Evolutionary conservation across 2,888 invertebrate species (phyloP).

Genomic region (Tachina fera): DNA sequence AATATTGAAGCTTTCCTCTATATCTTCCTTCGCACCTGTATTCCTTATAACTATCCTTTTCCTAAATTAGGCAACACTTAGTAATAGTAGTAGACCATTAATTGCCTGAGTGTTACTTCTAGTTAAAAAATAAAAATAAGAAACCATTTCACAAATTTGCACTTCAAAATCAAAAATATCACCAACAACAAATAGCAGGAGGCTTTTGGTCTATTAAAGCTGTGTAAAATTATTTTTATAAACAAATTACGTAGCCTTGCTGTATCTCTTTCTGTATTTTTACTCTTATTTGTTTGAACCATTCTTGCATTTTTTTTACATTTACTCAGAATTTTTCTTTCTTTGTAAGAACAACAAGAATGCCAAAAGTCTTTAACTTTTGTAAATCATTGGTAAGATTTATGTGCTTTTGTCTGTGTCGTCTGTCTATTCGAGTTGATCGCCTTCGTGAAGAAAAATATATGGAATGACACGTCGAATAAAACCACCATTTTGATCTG

Average conservation of each 20-base stretch:
- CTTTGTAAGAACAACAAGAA: constrained; percentile 1
- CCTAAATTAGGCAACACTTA: no score
- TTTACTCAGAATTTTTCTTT: constrained; percentile 2
- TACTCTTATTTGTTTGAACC: constrained; percentile 30
- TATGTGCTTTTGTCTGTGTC: constrained; percentile 53
- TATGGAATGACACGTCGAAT: constrained; percentile 39
- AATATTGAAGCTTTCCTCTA: no score
- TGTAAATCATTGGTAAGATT: constrained; percentile 50
- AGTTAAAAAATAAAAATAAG: no score
- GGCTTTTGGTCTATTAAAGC: no score
- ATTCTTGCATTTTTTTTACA: constrained; percentile 50
- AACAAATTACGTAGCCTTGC: background rate
- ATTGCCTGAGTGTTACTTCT: no score
- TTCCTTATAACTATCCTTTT: no score
- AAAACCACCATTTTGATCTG: constrained; percentile 65
- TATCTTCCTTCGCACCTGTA: no score
- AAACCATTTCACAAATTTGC: no score
- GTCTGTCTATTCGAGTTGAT: constrained; percentile 48
- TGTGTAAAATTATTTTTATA: background rate
- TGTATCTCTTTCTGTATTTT: constrained; percentile 20
- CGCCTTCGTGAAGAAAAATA: constrained; percentile 32
- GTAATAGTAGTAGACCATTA: no score
- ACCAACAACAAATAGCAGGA: no score
- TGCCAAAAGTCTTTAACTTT: constrained; percentile 4
- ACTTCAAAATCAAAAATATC: no score